phyloP scores from a whole-genome alignment of 2,888 invertebrate genomes.

The Agriopis marginaria region DNA sequence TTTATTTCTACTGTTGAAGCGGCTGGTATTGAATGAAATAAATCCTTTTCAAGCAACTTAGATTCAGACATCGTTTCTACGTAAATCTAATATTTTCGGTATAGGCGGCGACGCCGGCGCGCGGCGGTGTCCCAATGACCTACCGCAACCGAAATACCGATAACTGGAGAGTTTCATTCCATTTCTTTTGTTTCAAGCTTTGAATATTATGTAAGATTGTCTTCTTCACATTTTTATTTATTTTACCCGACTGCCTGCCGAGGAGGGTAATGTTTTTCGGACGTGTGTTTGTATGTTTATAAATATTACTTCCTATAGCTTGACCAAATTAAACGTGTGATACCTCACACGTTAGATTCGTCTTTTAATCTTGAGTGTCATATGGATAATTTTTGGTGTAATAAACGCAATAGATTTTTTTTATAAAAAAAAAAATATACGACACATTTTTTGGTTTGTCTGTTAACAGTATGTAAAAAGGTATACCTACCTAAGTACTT shows the following conservation, averaged over 20 bases:
- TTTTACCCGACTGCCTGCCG: not conserved
- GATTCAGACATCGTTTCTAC: conserved; percentile 4
- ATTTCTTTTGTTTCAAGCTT: conserved; percentile 4
- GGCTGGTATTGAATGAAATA: not conserved
- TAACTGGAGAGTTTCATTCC: conserved; percentile 7
- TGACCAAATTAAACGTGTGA: no score
- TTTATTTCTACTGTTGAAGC: not conserved
- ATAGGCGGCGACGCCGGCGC: not conserved
- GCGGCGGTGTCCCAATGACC: conserved; percentile 17
- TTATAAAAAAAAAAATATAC: no score
- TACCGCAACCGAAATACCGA: conserved; percentile 23
- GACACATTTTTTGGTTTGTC: no score
- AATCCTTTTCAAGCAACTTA: conserved; percentile 9
- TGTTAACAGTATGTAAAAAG: no score
- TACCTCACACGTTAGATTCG: no score
- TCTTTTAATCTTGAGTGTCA: no score
- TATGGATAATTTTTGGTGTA: no score
- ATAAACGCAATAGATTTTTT: no score
- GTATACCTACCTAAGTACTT: no score
- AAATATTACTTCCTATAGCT: not conserved
- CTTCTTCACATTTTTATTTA: not conserved
- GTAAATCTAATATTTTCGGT: conserved; percentile 15
- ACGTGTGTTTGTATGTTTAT: not conserved
- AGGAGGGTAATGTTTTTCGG: not conserved
- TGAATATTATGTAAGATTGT: not conserved